phyloP scores from a whole-genome alignment of 2,113 vertebrate genomes.

The Lepus europaeus region DNA sequence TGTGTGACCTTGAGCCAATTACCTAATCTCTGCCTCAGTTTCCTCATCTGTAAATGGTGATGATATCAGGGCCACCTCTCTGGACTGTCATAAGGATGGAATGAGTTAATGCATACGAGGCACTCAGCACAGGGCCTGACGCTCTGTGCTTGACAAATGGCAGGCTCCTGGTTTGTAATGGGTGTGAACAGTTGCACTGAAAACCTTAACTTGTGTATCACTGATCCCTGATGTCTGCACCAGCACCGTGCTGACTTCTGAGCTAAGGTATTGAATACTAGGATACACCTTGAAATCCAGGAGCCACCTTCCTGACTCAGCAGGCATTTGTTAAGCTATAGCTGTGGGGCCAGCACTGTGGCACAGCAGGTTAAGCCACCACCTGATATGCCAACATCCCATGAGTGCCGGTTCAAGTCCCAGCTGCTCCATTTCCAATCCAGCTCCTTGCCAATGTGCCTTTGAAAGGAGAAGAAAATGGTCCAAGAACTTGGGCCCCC shows the following conservation, averaged over 20 bases:
- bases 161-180: neutral
- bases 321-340: neutral
- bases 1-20: neutral
- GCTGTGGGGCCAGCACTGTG: neutral
- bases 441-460: too few species aligned
- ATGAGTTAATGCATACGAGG: neutral
- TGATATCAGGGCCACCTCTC: neutral
- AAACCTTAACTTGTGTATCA: conserved; percentile 18
- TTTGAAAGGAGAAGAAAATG: too few species aligned
- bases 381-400: too few species aligned
- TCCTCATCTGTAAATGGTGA: conserved; percentile 2
- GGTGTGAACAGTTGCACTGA: neutral
- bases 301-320: neutral
- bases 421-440: too few species aligned
- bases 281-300: neutral
- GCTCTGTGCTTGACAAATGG: neutral
- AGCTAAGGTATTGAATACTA: neutral
- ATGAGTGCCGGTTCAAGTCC: too few species aligned
- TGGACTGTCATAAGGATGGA: neutral
- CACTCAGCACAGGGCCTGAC: neutral
- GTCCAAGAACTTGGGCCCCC: too few species aligned
- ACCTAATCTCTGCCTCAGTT: neutral
- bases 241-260: neutral
- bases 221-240: neutral
- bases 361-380: too few species aligned